A percentile compares a stretch with the other conserved stretches of the same genome.
These are phyloP conservation scores for Penaeus chinensis DNA, from an alignment of 1,140 invertebrate genomes.

Conservation along the genomic window DNA sequence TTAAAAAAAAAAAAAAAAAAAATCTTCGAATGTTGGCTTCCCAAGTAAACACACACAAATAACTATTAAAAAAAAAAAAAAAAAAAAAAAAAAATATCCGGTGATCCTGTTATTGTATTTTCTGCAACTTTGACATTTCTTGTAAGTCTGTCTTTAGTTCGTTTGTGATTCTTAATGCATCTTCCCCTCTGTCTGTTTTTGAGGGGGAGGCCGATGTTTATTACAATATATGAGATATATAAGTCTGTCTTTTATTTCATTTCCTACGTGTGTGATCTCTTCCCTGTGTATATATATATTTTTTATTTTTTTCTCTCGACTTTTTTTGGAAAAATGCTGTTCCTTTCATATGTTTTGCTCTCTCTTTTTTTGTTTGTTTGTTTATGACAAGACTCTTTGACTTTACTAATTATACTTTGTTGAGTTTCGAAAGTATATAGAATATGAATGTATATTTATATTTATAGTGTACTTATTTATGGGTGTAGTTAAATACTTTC, in stretches of 20 bases:
- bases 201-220: slow-evolving; percentile 24
- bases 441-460: no score
- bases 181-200: background rate
- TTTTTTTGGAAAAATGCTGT: no score
- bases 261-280: slow-evolving; percentile 12
- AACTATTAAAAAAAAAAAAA: background rate
- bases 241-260: slow-evolving; percentile 50
- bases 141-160: slow-evolving; percentile 57
- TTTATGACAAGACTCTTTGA: no score
- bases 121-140: slow-evolving; percentile 27
- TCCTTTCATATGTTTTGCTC: no score
- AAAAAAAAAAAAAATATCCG: background rate
- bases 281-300: slow-evolving; percentile 13
- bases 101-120: background rate
- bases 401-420: no score
- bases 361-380: no score
- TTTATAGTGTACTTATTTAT: no score
- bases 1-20: no score
- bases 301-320: background rate
- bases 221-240: slow-evolving; percentile 59
- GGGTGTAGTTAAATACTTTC: no score
- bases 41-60: background rate
- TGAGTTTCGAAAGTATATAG: no score
- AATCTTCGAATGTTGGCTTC: no score
- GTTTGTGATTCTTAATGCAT: slow-evolving; percentile 18